Conservation (phyloP, 2,113 vertebrate genomes). For the Callaeas wilsoni region DNA sequence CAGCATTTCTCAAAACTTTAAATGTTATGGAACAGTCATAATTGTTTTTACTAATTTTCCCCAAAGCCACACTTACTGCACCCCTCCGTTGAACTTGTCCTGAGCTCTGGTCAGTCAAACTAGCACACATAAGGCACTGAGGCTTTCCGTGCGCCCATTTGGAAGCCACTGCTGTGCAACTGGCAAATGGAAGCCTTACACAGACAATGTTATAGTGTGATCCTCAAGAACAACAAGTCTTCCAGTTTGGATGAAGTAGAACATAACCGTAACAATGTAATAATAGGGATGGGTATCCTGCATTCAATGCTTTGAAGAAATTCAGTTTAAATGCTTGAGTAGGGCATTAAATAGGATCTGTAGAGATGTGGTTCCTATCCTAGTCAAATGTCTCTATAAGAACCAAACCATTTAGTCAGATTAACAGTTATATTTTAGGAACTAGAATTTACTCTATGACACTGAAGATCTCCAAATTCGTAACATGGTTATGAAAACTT, state of each 20-base stretch:
- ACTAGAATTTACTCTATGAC: not conserved
- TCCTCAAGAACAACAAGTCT: not conserved
- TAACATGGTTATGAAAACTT: not conserved
- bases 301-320: not conserved
- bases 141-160: not conserved
- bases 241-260: not conserved
- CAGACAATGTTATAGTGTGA: not conserved
- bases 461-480: not conserved
- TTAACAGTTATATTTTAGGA: not conserved
- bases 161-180: not conserved
- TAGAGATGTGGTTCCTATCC: not conserved
- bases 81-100: fast-evolving
- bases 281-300: not conserved
- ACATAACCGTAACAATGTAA: not conserved
- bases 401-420: not conserved
- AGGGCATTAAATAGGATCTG: not conserved
- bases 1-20: not conserved
- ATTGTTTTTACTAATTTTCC: not conserved
- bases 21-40: not conserved
- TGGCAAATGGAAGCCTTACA: not conserved
- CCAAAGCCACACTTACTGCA: not conserved
- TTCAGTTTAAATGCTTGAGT: not conserved
- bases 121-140: not conserved
- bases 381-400: not conserved
- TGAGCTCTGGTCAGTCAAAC: not conserved